A percentile compares a stretch with the other conserved stretches of the same genome.
Conservation (phyloP, 2,797 vertebrate species). For the Buceros bicornis region DNA sequence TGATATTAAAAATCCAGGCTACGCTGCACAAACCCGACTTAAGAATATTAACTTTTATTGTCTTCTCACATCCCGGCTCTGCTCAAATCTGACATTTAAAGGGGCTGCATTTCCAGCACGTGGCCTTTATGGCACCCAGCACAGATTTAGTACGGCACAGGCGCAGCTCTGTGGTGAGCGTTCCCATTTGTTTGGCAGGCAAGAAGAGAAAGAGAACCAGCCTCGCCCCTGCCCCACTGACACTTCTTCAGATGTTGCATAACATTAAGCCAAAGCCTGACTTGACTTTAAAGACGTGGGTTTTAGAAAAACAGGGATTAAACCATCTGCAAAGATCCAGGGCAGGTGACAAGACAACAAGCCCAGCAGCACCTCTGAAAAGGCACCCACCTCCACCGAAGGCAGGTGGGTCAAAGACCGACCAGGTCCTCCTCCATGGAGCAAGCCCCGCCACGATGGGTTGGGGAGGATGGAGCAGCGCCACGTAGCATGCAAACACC, state of each 20-base stretch:
- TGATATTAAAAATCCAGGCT: constrained; percentile 55
- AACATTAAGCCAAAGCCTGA: not conserved
- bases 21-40: not conserved
- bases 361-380: not conserved
- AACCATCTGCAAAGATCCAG: not conserved
- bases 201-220: not conserved
- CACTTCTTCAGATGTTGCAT: not conserved
- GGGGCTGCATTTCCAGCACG: not conserved
- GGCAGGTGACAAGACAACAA: accelerated
- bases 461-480: not conserved
- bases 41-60: constrained; percentile 43
- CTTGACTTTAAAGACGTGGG: not conserved
- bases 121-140: not conserved
- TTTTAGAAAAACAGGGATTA: not conserved
- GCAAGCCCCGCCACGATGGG: not conserved
- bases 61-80: not conserved
- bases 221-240: not conserved
- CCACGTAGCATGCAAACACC: accelerated
- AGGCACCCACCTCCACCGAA: not conserved
- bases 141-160: not conserved
- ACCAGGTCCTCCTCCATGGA: not conserved
- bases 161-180: not conserved
- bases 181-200: not conserved
- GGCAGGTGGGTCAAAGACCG: not conserved
- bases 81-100: constrained; percentile 39